These are phyloP conservation scores for Apostichopus parvimensis DNA, from an alignment of 35 echinoderm and acorn worm genomes.

Conservation along the genomic window DNA sequence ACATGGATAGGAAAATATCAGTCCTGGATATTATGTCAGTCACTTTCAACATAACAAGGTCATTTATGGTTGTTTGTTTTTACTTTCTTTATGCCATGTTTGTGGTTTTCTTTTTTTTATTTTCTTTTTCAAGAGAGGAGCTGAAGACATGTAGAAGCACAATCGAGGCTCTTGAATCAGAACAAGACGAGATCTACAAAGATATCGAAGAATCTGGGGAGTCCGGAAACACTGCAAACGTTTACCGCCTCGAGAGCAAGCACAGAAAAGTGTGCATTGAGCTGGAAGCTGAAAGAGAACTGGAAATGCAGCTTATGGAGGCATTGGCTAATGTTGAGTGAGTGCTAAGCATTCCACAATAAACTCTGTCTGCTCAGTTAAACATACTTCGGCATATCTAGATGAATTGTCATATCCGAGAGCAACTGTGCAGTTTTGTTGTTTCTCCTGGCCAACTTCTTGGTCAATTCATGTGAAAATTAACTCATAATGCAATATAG, in stretches of 20 bases:
- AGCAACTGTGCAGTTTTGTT: too few species aligned
- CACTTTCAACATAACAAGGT: neutral
- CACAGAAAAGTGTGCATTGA: slow-evolving; percentile 75
- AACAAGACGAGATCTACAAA: slow-evolving; percentile 68
- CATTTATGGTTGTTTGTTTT: neutral
- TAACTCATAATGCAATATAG: too few species aligned
- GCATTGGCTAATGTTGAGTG: slow-evolving; percentile 83
- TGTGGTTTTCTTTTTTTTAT: neutral
- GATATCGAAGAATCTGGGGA: slow-evolving; percentile 61
- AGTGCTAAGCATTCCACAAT: slow-evolving; percentile 6
- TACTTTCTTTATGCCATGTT: neutral
- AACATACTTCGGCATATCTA: too few species aligned
- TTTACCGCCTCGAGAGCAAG: slow-evolving; percentile 75
- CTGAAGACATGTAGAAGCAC: slow-evolving; percentile 84
- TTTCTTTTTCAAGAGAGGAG: slow-evolving; percentile 68
- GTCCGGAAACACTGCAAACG: slow-evolving; percentile 77
- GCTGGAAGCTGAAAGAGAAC: slow-evolving; percentile 72
- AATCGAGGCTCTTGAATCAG: slow-evolving; percentile 75
- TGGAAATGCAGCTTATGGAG: slow-evolving; percentile 74
- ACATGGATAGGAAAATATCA: too few species aligned
- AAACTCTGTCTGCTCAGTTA: too few species aligned
- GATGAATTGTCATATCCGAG: too few species aligned
- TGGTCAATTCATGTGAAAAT: too few species aligned
- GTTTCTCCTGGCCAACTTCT: too few species aligned
- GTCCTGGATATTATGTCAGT: too few species aligned